These are phyloP conservation scores for Pipa parva DNA, from an alignment of 2,113 vertebrate species.

Conservation along the genomic window DNA sequence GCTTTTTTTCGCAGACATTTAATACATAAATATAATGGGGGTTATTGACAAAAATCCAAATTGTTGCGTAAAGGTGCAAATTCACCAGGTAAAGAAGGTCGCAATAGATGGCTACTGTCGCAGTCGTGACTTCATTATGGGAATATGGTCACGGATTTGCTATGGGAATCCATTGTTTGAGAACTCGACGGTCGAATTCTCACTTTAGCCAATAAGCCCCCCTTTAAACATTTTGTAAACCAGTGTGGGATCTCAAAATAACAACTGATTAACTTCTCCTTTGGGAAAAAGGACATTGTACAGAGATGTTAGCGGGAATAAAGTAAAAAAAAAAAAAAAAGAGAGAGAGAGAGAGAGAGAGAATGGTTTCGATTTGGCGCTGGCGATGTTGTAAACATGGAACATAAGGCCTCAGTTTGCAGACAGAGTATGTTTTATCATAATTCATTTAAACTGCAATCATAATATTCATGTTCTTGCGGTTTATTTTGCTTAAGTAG, in stretches of 20 bases:
- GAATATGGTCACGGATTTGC: too few relatives aligned
- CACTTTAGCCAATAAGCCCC: too few relatives aligned
- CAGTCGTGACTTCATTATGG: too few relatives aligned
- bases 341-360: too few relatives aligned
- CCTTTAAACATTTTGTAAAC: not conserved
- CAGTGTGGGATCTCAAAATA: not conserved
- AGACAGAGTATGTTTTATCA: not conserved
- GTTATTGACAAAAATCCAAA: not conserved
- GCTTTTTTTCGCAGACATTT: conserved; percentile 39
- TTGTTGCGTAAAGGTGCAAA: too few relatives aligned
- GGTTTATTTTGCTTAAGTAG: not conserved
- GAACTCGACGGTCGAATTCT: too few relatives aligned
- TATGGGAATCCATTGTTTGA: too few relatives aligned
- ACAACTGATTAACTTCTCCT: conserved; percentile 12
- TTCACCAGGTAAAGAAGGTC: too few relatives aligned
- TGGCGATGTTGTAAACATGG: not conserved
- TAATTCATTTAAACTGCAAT: conserved; percentile 12
- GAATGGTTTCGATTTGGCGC: conserved; percentile 16
- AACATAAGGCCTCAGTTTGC: not conserved
- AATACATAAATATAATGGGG: not conserved
- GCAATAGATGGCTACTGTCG: too few relatives aligned
- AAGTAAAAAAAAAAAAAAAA: too few relatives aligned
- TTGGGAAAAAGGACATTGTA: conserved; percentile 19
- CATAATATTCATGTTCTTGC: not conserved
- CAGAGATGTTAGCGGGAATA: conserved; percentile 21